Conservation (phyloP, 2,797 vertebrate species). For the Peromyscus eremicus region DNA sequence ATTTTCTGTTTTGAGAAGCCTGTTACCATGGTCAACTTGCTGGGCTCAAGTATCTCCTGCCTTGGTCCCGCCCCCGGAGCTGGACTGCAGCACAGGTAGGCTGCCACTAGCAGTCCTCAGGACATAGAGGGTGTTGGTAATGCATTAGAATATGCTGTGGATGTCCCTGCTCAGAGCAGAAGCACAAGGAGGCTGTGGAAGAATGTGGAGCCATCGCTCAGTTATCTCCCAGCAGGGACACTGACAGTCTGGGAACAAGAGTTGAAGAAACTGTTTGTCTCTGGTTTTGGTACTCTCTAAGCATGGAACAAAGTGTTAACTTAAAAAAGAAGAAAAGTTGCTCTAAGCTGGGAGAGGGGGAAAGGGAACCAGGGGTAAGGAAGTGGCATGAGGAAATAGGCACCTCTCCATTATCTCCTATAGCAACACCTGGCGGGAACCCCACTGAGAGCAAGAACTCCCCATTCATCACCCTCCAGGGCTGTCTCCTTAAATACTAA, state of each 20-base stretch:
- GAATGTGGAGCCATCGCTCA: not conserved
- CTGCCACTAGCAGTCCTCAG: not conserved
- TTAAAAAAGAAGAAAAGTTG: not conserved
- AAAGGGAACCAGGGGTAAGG: not conserved
- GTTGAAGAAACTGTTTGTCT: not conserved
- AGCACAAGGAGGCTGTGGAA: not conserved
- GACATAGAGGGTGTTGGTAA: not conserved
- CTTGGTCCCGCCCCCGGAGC: not conserved
- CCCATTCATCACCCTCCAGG: not conserved
- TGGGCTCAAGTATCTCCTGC: not conserved
- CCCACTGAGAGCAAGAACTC: not conserved
- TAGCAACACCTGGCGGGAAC: not conserved
- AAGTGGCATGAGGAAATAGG: not conserved
- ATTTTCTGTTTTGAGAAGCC: not conserved
- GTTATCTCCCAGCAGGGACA: not conserved
- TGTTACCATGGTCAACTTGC: not conserved
- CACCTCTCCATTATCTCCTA: not conserved
- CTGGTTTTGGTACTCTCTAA: not conserved
- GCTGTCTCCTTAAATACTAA: slow-evolving; percentile 50
- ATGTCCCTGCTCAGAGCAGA: not conserved
- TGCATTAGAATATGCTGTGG: too few species aligned
- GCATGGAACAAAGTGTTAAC: not conserved
- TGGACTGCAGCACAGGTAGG: not conserved
- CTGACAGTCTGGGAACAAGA: not conserved
- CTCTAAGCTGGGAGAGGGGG: not conserved